A percentile compares a stretch with the other conserved stretches of the same genome.
Conservation (phyloP, 2,113 vertebrate genomes). For the Microtus oregoni region DNA sequence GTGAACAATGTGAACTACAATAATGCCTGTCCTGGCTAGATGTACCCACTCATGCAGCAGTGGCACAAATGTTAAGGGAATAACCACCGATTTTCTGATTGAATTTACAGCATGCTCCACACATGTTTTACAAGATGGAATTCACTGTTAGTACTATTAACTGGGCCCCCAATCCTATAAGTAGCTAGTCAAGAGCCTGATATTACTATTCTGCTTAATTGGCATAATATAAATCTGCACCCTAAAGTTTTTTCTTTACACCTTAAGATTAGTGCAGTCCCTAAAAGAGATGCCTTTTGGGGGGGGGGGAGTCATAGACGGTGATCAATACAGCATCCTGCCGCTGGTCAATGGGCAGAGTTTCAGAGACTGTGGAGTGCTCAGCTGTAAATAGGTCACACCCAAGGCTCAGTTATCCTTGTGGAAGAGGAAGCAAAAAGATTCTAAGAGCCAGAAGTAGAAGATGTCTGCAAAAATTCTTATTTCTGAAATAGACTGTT, state of each 20-base stretch:
- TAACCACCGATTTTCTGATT: not conserved
- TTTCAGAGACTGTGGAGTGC: no score
- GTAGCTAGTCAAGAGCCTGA: not conserved
- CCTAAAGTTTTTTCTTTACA: not conserved
- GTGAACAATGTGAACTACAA: not conserved
- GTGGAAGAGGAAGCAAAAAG: not conserved
- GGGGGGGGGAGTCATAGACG: not conserved
- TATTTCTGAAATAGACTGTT: not conserved
- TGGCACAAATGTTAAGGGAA: not conserved
- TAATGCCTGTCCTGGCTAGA: not conserved
- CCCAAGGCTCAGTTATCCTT: not conserved
- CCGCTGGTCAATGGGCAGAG: not conserved
- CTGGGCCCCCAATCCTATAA: not conserved
- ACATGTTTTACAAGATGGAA: not conserved
- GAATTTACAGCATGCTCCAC: not conserved
- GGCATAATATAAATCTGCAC: not conserved
- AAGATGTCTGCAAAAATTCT: not conserved
- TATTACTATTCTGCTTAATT: not conserved
- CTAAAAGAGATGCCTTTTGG: not conserved
- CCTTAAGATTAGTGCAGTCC: not conserved
- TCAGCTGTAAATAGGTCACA: not conserved
- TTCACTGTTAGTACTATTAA: not conserved
- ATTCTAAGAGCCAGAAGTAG: not conserved
- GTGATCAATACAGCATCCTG: not conserved
- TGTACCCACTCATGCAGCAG: not conserved